These are phyloP conservation scores for Peromyscus eremicus DNA, from an alignment of 2,797 vertebrate species.

Conservation along the genomic window DNA sequence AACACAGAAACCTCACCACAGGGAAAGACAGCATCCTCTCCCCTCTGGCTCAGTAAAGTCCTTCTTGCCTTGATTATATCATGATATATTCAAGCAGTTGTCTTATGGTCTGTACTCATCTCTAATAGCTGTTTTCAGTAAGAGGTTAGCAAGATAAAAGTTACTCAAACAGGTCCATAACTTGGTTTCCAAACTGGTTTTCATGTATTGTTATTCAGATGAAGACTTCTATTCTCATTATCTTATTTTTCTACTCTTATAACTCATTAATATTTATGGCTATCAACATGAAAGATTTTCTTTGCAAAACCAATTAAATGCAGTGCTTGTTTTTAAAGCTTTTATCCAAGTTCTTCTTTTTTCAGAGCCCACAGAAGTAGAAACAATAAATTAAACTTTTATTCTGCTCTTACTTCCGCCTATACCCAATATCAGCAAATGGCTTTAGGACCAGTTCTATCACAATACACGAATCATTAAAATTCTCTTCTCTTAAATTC, in stretches of 20 bases:
- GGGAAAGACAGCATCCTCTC: neutral
- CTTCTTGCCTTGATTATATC: neutral
- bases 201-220: conserved; percentile 68
- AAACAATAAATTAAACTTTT: conserved; percentile 76
- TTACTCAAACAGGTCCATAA: conserved; percentile 1
- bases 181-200: conserved; percentile 45
- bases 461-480: conserved; percentile 54
- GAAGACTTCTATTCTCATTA: conserved; percentile 59
- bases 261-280: conserved; percentile 78
- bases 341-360: conserved; percentile 66
- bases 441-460: conserved; percentile 1
- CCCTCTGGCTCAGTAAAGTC: neutral
- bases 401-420: conserved; percentile 39
- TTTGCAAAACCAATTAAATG: conserved; percentile 76
- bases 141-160: conserved; percentile 17
- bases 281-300: conserved; percentile 78
- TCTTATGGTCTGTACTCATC: neutral
- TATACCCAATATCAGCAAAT: conserved; percentile 63
- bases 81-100: neutral
- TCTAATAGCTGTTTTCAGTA: conserved; percentile 40
- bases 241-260: conserved; percentile 77
- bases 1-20: neutral
- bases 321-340: conserved; percentile 69
- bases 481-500: conserved; percentile 35
- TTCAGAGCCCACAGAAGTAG: conserved; percentile 42